phyloP scores from a whole-genome alignment of 2,797 vertebrate species.

The Morus bassanus region DNA sequence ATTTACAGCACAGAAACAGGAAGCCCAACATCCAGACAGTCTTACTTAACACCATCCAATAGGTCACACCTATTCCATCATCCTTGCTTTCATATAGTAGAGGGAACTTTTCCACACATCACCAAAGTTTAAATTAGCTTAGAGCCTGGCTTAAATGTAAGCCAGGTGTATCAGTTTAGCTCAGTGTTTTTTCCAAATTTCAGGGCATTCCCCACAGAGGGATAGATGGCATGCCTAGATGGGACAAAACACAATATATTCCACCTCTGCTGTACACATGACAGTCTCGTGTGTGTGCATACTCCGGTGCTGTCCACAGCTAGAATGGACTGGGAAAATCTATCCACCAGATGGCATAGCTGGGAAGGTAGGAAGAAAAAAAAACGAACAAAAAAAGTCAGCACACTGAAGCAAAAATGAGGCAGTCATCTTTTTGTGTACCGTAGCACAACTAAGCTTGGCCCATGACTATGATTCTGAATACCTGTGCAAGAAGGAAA shows the following conservation, averaged over 20 bases:
- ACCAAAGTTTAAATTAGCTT: neutral
- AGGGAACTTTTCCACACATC: neutral
- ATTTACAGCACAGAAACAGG: neutral
- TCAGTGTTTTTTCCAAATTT: neutral
- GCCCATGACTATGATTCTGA: neutral
- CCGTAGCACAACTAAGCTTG: neutral
- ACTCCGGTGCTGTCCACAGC: neutral
- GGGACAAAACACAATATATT: neutral
- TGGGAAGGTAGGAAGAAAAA: neutral
- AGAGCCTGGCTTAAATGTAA: neutral
- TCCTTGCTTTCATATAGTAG: neutral
- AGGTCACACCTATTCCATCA: neutral
- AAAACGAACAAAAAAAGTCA: neutral
- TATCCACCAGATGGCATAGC: constrained; percentile 65
- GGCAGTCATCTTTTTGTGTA: neutral
- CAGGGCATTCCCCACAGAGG: neutral
- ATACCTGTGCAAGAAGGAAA: neutral
- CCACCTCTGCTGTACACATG: neutral
- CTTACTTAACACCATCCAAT: neutral
- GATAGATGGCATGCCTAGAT: neutral
- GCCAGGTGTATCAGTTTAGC: neutral
- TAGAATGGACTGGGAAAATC: neutral
- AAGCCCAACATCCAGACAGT: neutral
- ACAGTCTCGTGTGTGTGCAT: neutral
- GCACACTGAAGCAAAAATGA: neutral